Conservation (phyloP, 2,797 vertebrate genomes). For the Aeoliscus strigatus region DNA sequence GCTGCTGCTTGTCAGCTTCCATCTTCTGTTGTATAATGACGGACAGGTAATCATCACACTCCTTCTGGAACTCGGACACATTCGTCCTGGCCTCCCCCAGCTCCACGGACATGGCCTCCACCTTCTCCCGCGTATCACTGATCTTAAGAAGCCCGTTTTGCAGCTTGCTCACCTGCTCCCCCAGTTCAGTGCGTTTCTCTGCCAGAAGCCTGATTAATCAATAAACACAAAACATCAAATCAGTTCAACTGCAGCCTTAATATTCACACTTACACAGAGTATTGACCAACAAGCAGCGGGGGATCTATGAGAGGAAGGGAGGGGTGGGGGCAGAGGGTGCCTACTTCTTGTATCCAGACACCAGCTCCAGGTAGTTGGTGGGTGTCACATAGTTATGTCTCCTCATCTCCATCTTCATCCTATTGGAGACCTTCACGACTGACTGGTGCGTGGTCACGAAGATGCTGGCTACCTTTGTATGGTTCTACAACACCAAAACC, state of each 20-base stretch:
- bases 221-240: background rate
- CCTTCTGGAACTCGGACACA: slow-evolving; percentile 82
- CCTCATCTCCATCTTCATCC: slow-evolving; percentile 80
- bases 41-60: slow-evolving; percentile 85
- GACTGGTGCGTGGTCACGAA: slow-evolving; percentile 88
- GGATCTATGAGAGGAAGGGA: background rate
- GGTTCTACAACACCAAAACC: slow-evolving; percentile 64
- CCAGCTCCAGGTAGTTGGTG: slow-evolving; percentile 88
- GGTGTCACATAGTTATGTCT: slow-evolving; percentile 87
- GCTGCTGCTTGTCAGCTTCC: slow-evolving; percentile 85
- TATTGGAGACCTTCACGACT: slow-evolving; percentile 76
- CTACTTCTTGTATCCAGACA: slow-evolving; percentile 89
- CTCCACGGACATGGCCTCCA: slow-evolving; percentile 85
- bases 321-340: slow-evolving; percentile 1
- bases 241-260: too few species aligned
- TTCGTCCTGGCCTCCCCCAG: slow-evolving; percentile 83
- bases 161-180: slow-evolving; percentile 82
- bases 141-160: slow-evolving; percentile 84
- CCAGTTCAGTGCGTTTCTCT: slow-evolving; percentile 83
- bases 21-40: slow-evolving; percentile 82
- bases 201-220: slow-evolving; percentile 72
- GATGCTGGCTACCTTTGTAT: slow-evolving; percentile 81
- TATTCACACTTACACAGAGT: too few species aligned
- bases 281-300: too few species aligned
- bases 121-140: slow-evolving; percentile 82